Base-by-base conservation (phyloP, 2,113 vertebrate genomes). In the Chaetops frenatus region DNA sequence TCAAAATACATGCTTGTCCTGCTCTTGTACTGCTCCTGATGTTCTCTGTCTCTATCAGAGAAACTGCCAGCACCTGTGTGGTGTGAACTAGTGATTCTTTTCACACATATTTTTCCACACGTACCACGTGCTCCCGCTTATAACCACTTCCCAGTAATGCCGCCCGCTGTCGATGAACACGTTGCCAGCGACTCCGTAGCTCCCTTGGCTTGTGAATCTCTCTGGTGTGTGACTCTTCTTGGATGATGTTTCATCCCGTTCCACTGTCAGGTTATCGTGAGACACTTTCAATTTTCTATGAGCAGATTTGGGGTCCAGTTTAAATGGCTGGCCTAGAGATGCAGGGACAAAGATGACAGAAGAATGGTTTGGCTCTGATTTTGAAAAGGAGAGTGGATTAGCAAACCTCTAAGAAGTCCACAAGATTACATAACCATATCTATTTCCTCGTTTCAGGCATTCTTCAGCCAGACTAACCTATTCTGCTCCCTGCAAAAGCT, bases 71-170 rank as follows among this genome's bases (percentile, higher is more conserved):
- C 12, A 65, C 5, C 42, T 40, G 19, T 5, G 36, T 1, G 1
- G 17, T 64, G 14, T 69, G 64, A 91, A 35, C 16, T 3, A 47
- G 56, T 9, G 35, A 10, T 44, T 62, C 24, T 42, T 90, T 50
- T 56, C 64, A 66, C 22, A 6, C 6, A 9, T 5, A 56, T 56
- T 77, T 77, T 66, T 31, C 9, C 9, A 29, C 54, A 92, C 98
- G 35, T 98, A 99, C 99, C 99, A 99, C 2, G 99, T 99, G 96
- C 99, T 99, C 88, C 99, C 99, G 8, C 99, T 99, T 80, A 99
- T 99, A 95, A 99, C 98, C 85, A 99, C 98, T 95, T 99, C 99
- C 99, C 99, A 99, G 96, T 99, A 99, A 92, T 99, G 99, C 33
- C 99, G 98, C 31, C 99, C 99, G 4, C 99, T 99, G 97, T 99